These are phyloP conservation scores for Pterocles gutturalis DNA, from an alignment of 2,113 vertebrate species.

Conservation along the genomic window DNA sequence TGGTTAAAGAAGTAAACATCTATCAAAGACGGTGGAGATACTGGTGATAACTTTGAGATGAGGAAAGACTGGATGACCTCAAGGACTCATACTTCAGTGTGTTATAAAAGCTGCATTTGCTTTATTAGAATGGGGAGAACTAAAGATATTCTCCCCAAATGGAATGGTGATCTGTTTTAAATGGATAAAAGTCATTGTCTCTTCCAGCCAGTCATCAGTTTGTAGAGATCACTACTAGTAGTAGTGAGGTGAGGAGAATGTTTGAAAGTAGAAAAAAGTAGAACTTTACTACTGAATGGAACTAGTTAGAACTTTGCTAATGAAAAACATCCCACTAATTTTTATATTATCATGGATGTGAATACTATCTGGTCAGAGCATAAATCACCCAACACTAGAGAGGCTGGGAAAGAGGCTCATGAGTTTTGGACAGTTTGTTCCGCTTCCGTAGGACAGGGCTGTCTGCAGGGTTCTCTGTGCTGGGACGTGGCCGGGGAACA, in stretches of 20 bases:
- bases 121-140: not conserved
- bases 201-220: not conserved
- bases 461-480: accelerated
- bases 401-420: not conserved
- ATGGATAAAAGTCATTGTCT: not conserved
- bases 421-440: not conserved
- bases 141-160: not conserved
- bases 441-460: not conserved
- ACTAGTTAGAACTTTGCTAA: not conserved
- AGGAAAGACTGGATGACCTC: not conserved
- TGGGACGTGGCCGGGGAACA: not conserved
- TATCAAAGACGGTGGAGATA: not conserved
- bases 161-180: not conserved
- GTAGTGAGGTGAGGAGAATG: not conserved
- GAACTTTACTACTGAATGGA: not conserved
- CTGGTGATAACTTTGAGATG: not conserved
- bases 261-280: not conserved
- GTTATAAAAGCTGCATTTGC: not conserved
- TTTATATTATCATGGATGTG: not conserved
- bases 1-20: not conserved
- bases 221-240: not conserved
- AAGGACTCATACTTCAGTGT: not conserved
- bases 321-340: not conserved
- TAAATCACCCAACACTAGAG: not conserved
- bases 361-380: not conserved